These are phyloP conservation scores for Spatula versicolor DNA, from an alignment of 2,797 vertebrate genomes.

Conservation along the genomic window DNA sequence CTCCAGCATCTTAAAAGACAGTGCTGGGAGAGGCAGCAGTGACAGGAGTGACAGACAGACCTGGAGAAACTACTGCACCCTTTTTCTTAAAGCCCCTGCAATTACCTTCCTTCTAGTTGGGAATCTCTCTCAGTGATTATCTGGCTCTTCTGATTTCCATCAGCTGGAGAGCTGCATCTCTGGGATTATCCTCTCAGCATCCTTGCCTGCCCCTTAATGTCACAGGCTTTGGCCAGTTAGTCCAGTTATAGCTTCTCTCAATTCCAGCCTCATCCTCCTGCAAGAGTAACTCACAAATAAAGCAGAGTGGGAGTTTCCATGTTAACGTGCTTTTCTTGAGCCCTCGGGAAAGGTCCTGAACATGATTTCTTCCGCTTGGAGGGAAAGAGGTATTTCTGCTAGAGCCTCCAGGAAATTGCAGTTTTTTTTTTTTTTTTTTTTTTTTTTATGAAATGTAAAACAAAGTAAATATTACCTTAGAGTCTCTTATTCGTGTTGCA, in stretches of 20 bases:
- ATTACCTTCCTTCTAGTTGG: neutral
- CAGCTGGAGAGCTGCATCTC: conserved; percentile 22
- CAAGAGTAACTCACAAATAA: conserved; percentile 43
- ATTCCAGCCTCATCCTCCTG: conserved; percentile 23
- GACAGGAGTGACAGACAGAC: neutral
- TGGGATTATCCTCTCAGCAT: conserved; percentile 42
- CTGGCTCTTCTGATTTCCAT: conserved; percentile 15
- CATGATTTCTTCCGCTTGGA: conserved; percentile 52
- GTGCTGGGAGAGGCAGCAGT: neutral
- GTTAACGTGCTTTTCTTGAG: conserved; percentile 43
- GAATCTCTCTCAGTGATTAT: neutral
- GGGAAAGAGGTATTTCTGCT: conserved; percentile 62
- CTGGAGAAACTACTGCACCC: neutral
- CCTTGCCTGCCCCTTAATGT: neutral
- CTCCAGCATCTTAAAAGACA: neutral
- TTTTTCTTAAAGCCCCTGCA: neutral
- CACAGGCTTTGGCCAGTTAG: conserved; percentile 24
- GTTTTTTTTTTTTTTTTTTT: conserved; percentile 10
- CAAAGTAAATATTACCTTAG: conserved; percentile 70
- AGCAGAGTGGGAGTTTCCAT: conserved; percentile 51
- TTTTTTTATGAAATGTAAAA: conserved; percentile 67
- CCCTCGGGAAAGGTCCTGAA: conserved; percentile 45
- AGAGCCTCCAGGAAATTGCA: conserved; percentile 68
- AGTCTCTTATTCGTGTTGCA: conserved; percentile 62
- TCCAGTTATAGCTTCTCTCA: conserved; percentile 9